phyloP scores from a whole-genome alignment of 2,888 invertebrate genomes.

The Hemistola chrysoprasaria region DNA sequence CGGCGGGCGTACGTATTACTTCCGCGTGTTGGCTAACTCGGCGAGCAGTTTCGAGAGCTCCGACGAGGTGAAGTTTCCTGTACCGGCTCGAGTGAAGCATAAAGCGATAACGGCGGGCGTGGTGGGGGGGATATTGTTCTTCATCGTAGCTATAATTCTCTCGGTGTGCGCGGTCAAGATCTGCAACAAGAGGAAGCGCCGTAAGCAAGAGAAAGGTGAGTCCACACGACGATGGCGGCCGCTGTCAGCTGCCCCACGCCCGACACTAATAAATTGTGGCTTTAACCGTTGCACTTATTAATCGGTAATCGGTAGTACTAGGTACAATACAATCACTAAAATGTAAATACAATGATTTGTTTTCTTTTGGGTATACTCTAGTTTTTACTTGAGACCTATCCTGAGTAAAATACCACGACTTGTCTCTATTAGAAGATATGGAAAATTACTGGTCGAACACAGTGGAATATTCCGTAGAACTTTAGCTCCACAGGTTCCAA shows the following conservation, averaged over 20 bases:
- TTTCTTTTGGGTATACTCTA: too few relatives aligned
- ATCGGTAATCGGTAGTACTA: too few relatives aligned
- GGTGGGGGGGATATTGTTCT: conserved; percentile 97
- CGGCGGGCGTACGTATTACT: conserved; percentile 95
- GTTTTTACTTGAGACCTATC: too few relatives aligned
- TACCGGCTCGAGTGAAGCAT: conserved; percentile 95
- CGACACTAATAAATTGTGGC: conserved; percentile 18
- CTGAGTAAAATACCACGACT: too few relatives aligned
- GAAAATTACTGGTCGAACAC: too few relatives aligned
- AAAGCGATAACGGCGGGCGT: conserved; percentile 98
- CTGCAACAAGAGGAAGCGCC: conserved; percentile 97
- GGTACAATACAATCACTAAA: too few relatives aligned
- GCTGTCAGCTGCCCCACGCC: conserved; percentile 60
- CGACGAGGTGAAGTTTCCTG: conserved; percentile 93
- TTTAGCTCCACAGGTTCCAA: too few relatives aligned
- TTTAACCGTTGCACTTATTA: conserved; percentile 14
- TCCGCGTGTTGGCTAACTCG: conserved; percentile 94
- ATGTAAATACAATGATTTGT: too few relatives aligned
- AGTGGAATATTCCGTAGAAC: too few relatives aligned
- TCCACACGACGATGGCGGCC: conserved; percentile 41
- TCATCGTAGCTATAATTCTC: conserved; percentile 98
- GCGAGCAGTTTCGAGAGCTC: conserved; percentile 93
- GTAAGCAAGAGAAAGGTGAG: conserved; percentile 99
- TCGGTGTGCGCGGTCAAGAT: conserved; percentile 99
- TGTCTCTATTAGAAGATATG: too few relatives aligned